phyloP scores from a whole-genome alignment of 2,888 invertebrate species.

The Cosmopolites sordidus region DNA sequence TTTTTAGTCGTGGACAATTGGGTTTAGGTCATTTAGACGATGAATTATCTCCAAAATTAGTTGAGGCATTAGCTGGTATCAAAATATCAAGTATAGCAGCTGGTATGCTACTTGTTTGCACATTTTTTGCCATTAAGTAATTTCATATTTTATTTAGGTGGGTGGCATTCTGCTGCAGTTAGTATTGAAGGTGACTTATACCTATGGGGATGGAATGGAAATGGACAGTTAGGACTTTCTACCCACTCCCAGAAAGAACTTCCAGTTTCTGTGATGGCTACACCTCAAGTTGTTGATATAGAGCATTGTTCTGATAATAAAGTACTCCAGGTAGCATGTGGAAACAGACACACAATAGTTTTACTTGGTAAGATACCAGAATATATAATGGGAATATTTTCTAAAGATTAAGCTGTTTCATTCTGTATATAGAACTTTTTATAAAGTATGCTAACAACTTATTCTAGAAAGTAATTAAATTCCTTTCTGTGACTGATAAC shows the following conservation, averaged over 20 bases:
- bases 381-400: too few species aligned
- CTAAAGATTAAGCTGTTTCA: too few species aligned
- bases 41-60: slow-evolving; percentile 58
- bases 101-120: slow-evolving; percentile 10
- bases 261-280: slow-evolving; percentile 48
- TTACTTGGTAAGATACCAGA: slow-evolving; percentile 61
- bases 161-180: slow-evolving; percentile 82
- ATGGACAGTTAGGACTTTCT: slow-evolving; percentile 75
- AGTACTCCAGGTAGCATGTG: slow-evolving; percentile 62
- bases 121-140: not conserved
- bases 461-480: too few species aligned
- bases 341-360: slow-evolving; percentile 70
- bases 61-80: slow-evolving; percentile 74
- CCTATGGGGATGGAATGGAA: slow-evolving; percentile 88
- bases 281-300: slow-evolving; percentile 53
- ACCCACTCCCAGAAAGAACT: slow-evolving; percentile 42
- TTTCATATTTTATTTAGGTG: slow-evolving; percentile 50
- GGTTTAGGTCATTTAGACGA: slow-evolving; percentile 71
- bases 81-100: slow-evolving; percentile 66
- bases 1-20: slow-evolving; percentile 75
- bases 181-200: slow-evolving; percentile 80
- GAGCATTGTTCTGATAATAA: slow-evolving; percentile 35
- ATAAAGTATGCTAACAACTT: too few species aligned
- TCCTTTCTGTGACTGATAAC: too few species aligned
- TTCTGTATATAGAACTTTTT: too few species aligned